These are phyloP conservation scores for Tribolium madens DNA, from an alignment of 1,140 invertebrate species.

Conservation along the genomic window DNA sequence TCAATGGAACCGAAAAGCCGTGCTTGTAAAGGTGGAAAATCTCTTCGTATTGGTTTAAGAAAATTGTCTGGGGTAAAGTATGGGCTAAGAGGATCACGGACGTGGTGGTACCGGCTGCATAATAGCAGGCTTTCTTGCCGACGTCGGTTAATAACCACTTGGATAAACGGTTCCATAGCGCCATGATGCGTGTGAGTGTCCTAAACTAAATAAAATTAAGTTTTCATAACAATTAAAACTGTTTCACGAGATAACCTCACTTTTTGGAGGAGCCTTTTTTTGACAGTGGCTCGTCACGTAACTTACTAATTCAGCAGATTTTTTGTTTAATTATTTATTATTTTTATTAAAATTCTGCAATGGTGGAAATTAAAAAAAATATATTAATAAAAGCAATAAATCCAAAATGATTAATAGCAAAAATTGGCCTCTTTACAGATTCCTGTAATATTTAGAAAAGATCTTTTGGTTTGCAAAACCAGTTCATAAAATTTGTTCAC, in stretches of 20 bases:
- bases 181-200: background rate
- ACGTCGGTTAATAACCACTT: slow-evolving; percentile 59
- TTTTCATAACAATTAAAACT: no score
- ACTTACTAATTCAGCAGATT: no score
- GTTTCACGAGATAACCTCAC: background rate
- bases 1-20: slow-evolving; percentile 65
- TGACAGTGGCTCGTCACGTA: background rate
- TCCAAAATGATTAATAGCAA: no score
- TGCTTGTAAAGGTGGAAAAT: slow-evolving; percentile 71
- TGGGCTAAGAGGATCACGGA: slow-evolving; percentile 58
- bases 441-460: no score
- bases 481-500: no score
- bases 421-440: no score
- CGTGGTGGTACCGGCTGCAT: slow-evolving; percentile 43
- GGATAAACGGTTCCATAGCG: slow-evolving; percentile 30
- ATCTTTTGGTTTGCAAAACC: no score
- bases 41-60: slow-evolving; percentile 67
- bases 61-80: slow-evolving; percentile 68
- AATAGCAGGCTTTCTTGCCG: slow-evolving; percentile 57
- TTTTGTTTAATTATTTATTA: no score
- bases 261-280: background rate
- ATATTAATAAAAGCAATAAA: no score
- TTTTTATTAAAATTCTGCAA: no score
- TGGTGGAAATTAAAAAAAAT: no score
- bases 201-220: slow-evolving; percentile 9